Percentiles rank a stretch among this genome's conserved stretches.
Conservation (phyloP, 2,888 invertebrate genomes). For the Limnephilus marmoratus region DNA sequence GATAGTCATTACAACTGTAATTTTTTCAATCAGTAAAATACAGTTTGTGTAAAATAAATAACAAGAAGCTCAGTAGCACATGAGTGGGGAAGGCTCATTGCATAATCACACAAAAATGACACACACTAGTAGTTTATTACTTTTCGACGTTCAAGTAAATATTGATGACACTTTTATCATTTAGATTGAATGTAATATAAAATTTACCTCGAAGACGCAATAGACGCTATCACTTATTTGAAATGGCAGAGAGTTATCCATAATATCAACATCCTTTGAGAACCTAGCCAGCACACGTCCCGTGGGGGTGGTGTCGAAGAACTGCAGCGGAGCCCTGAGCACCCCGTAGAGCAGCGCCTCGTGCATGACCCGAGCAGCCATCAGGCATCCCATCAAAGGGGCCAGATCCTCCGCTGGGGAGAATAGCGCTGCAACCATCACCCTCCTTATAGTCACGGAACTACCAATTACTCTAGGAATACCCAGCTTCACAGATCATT, state of each 20-base stretch:
- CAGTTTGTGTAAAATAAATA: neutral
- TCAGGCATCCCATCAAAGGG: constrained; percentile 83
- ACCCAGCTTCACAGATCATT: neutral
- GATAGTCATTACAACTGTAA: neutral
- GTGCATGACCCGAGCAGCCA: constrained; percentile 82
- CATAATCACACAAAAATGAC: neutral
- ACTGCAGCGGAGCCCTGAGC: constrained; percentile 83
- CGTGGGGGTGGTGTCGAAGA: constrained; percentile 88
- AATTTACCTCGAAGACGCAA: constrained; percentile 85
- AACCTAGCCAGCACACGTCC: constrained; percentile 86
- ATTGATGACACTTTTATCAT: neutral
- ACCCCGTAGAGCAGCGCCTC: constrained; percentile 79
- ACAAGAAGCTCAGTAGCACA: neutral
- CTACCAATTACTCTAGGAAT: neutral
- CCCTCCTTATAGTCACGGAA: constrained; percentile 50
- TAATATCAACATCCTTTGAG: constrained; percentile 85
- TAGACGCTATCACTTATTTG: constrained; percentile 82
- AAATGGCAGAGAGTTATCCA: constrained; percentile 83
- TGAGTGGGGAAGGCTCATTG: neutral
- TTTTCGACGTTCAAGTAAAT: neutral
- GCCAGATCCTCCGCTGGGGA: constrained; percentile 83
- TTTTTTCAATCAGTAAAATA: neutral
- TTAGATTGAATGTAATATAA: neutral
- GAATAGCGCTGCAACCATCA: constrained; percentile 81
- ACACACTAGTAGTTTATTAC: neutral